These are phyloP conservation scores for Chaenogobius annularis DNA, from an alignment of 2,113 vertebrate species.

Conservation along the genomic window DNA sequence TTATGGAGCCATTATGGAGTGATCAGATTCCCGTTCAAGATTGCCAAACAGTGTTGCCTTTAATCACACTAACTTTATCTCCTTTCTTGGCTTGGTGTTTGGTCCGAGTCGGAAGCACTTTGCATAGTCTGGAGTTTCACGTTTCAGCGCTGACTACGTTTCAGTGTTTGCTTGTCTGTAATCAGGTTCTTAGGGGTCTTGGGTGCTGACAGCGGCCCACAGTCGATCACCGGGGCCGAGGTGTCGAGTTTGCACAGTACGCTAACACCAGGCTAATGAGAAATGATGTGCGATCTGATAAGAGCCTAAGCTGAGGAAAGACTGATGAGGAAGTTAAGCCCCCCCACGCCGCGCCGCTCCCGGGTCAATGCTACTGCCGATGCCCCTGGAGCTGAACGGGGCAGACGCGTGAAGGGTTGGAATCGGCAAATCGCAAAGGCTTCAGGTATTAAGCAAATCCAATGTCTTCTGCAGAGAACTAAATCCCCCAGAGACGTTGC, in stretches of 20 bases:
- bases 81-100: constrained; percentile 27
- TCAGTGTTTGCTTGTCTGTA: constrained; percentile 38
- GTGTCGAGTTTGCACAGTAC: constrained; percentile 15
- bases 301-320: constrained; percentile 50
- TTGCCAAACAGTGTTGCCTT: neutral
- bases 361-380: neutral
- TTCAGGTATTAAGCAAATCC: neutral
- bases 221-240: constrained; percentile 35
- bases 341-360: neutral
- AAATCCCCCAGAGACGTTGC: no score
- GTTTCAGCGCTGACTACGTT: constrained; percentile 22
- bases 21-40: neutral
- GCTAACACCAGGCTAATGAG: constrained; percentile 56
- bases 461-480: neutral
- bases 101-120: constrained; percentile 37
- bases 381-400: neutral
- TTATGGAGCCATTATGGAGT: neutral
- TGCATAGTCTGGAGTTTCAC: constrained; percentile 25
- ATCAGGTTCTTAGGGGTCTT: constrained; percentile 49
- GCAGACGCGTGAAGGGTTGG: neutral
- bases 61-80: constrained; percentile 4
- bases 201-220: constrained; percentile 41
- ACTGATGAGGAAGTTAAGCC: constrained; percentile 33
- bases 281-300: constrained; percentile 78
- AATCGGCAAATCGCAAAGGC: neutral